Base-by-base conservation (phyloP, 92 coral and sea anemone genomes). In the Heteractis magnifica region DNA sequence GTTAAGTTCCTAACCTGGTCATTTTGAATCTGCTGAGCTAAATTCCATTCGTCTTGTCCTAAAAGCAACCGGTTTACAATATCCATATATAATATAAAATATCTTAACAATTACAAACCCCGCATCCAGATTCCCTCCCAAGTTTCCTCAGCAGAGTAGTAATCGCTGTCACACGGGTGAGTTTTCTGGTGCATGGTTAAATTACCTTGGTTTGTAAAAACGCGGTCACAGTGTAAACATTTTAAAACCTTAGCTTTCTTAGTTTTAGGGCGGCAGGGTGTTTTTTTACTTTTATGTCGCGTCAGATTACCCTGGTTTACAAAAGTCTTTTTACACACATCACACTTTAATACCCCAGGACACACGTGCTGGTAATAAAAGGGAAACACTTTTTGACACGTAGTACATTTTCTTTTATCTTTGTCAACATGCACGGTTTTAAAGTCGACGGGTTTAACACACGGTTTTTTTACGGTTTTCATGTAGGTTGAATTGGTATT, bases 91-190 rank as follows among this genome's bases (percentile, higher is more conserved):
- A 26, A 0, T 26, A 26, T 26, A 26, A 58, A 58, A 58, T 18
- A 58, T 58, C 1, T 58, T 58, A 58, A 0, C 65, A 58, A 58
- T 58, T 58, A 58, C 65, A 58, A 58, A 58, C 65, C 65, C 65
- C 65, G 65, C 65, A 58, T 58, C 64, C 64, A 56, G 16, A 56
- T 16, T 56, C 8, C 8, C 64, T 56, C 64, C 10, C 16, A 8
- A 58, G 65, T 11, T 1, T 58, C 65, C 11, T 58, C 11, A 58
- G 13, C 11, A 58, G 65, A 58, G 11, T 58, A 11, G 65, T 58
- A 58, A 58, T 58, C 65, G 65, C 65, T 58, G 65, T 58, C 65
- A 58, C 65, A 58, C 65, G 65, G 65, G 65, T 58, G 65, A 58
- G 65, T 58, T 58, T 58, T 58, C 65, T 58, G 65, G 65, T 58